Base-by-base conservation (phyloP, 2,888 invertebrate genomes). In the Synergus gifuensis region DNA sequence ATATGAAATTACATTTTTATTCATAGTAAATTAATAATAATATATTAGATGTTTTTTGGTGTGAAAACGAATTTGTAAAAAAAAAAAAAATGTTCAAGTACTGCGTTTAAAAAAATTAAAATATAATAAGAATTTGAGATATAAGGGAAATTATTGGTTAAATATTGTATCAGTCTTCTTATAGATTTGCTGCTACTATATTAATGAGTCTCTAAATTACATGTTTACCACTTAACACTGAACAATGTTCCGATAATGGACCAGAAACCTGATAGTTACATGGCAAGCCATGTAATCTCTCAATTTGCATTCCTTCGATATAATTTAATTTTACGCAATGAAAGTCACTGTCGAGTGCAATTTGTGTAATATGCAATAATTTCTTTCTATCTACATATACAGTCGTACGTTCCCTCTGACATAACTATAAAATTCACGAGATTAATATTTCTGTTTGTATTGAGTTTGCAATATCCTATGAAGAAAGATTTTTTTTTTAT, bases 271-370 rank as follows among this genome's bases (percentile, higher is more conserved):
- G 69, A 54, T 73, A 73, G 54, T 73, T 73, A 73, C n/a, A 54
- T 49, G n/a, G 11, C 49, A 54, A 54, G n/a, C 36, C 54, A 54
- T 22, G 69, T 28, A 73, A 73, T 73, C 69, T 73, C 49, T 54
- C 54, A 73, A 73, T 73, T 73, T 73, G 54, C 69, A 73, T 73
- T 73, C 54, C 49, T n/a, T 73, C 69, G 49, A 28, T 73, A 54
- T 73, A 73, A 49, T 73, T 73, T 73, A 73, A 73, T 73, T 73
- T 73, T 73, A 73, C 69, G 69, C 69, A 73, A 73, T 54, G 49
- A 54, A 49, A 73, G 28, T 73, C 69, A 73, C 49, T 73, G 69
- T 54, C 69, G 69, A 73, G 49, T 73, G 69, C 36, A 73, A 73
- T 73, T 73, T 69, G 46, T 49, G 69, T 69, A 54, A 69, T 49